Evolutionary conservation across 1,140 invertebrate species (phyloP).

Genomic region (Platyscapa corneri): DNA sequence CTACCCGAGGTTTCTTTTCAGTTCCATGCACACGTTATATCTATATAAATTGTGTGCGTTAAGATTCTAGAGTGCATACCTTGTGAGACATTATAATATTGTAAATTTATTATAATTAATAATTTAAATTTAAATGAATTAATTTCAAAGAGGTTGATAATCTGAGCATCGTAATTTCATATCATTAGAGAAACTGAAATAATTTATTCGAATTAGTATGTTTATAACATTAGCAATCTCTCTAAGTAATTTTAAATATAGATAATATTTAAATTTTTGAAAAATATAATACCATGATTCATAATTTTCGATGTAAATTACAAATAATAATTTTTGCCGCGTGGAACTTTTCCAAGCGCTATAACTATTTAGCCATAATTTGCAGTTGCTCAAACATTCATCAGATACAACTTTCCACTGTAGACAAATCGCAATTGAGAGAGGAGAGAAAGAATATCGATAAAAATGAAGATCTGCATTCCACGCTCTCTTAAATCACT

Average conservation of each 20-base stretch:
- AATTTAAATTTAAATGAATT: constrained; percentile 3
- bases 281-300: not conserved
- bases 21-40: too few species aligned
- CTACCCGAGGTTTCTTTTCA: too few species aligned
- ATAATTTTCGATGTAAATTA: not conserved
- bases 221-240: not conserved
- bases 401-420: constrained; percentile 7
- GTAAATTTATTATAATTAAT: not conserved
- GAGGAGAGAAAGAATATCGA: not conserved
- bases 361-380: constrained; percentile 24
- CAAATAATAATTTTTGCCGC: not conserved
- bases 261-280: not conserved
- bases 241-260: not conserved
- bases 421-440: constrained; percentile 18
- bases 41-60: too few species aligned
- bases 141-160: not conserved
- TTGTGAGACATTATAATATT: not conserved
- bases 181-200: not conserved
- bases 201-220: not conserved
- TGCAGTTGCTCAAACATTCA: not conserved
- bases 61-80: not conserved
- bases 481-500: constrained; percentile 17
- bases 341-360: not conserved
- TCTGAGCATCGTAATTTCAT: not conserved
- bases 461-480: constrained; percentile 14